Evolutionary conservation across 2,797 vertebrate genomes (phyloP).

Genomic region (Paramormyrops hopkinsi): DNA sequence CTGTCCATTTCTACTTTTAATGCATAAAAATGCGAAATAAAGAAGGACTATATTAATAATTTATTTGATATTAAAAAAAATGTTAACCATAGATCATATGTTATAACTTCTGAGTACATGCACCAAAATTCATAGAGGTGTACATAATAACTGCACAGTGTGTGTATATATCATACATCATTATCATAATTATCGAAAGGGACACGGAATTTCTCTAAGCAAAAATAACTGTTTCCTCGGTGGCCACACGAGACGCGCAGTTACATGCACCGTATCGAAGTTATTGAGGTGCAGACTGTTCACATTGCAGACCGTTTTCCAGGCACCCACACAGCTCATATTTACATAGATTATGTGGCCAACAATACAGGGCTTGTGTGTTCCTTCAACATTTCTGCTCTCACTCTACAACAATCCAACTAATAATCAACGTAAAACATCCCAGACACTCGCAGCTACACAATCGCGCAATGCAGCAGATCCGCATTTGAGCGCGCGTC

Average conservation of each 20-base stretch:
- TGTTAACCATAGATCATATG: not conserved
- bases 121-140: not conserved
- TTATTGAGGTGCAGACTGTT: not conserved
- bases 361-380: not conserved
- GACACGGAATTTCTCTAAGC: not conserved
- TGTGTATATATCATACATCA: not conserved
- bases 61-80: not conserved
- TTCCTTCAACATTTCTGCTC: not conserved
- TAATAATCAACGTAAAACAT: constrained; percentile 3
- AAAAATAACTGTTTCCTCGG: too few relatives aligned
- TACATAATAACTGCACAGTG: not conserved
- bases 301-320: not conserved
- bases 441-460: not conserved
- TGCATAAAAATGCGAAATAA: not conserved
- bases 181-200: not conserved
- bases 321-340: constrained; percentile 8
- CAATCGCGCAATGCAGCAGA: not conserved
- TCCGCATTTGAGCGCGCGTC: not conserved
- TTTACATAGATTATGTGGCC: constrained; percentile 11
- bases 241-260: not conserved
- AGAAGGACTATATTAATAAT: not conserved
- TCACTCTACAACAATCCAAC: not conserved
- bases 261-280: not conserved
- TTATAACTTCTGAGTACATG: not conserved
- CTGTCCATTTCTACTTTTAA: not conserved